phyloP scores from a whole-genome alignment of 1,140 invertebrate genomes.

The Zaprionus ghesquierei region DNA sequence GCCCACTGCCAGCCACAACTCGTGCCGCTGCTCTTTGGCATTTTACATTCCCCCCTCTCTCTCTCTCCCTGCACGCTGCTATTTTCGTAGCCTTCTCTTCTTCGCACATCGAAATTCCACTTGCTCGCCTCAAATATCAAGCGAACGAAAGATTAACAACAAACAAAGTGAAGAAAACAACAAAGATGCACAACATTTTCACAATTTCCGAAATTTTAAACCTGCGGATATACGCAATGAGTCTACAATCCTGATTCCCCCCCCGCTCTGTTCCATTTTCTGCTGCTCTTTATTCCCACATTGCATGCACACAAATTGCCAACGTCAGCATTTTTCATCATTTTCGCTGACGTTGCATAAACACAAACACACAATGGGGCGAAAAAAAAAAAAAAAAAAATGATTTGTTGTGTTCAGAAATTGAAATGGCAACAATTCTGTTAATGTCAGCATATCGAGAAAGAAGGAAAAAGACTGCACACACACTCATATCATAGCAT shows the following conservation, averaged over 20 bases:
- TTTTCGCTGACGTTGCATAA: constrained; percentile 35
- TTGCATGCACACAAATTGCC: neutral
- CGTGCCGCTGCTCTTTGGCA: constrained; percentile 62
- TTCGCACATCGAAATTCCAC: constrained; percentile 1
- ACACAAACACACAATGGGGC: constrained; percentile 25
- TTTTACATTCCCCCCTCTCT: constrained; percentile 19
- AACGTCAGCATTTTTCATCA: constrained; percentile 10
- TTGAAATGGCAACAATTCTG: constrained; percentile 23
- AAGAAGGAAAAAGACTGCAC: neutral
- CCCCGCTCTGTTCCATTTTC: neutral
- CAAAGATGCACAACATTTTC: neutral
- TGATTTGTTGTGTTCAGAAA: constrained; percentile 31
- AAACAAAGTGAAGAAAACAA: neutral
- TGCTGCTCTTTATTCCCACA: constrained; percentile 1
- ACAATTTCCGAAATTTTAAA: constrained; percentile 16
- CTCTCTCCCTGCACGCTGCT: neutral
- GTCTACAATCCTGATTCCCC: neutral
- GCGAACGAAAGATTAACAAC: constrained; percentile 18
- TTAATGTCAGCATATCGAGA: constrained; percentile 18
- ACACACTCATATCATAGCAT: neutral
- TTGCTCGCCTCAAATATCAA: constrained; percentile 7
- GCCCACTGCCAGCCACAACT: constrained; percentile 22
- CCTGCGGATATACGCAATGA: constrained; percentile 4
- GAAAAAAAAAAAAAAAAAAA: constrained; percentile 6
- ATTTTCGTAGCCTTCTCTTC: constrained; percentile 29